Evolutionary conservation across 2,888 invertebrate genomes (phyloP).

Genomic region (Nephrotoma appendiculata): DNA sequence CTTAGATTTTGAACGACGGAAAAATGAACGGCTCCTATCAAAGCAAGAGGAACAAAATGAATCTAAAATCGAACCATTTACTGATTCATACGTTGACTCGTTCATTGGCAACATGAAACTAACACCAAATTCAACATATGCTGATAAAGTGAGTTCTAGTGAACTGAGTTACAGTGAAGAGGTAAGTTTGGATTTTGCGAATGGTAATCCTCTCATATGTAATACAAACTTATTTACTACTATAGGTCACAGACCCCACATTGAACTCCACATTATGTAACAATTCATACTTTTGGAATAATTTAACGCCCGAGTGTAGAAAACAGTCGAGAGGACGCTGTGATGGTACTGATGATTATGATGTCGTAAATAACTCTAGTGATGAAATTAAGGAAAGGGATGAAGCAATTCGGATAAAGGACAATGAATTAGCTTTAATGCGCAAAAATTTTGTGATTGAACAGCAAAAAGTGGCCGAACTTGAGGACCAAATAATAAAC

Average conservation of each 20-base stretch:
- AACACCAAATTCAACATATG: background rate
- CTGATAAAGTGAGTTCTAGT: background rate
- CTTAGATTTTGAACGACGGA: slow-evolving; percentile 42
- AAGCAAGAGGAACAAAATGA: slow-evolving; percentile 15
- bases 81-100: background rate
- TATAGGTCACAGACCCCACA: background rate
- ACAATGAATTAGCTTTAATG: background rate
- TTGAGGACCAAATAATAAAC: slow-evolving; percentile 61
- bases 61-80: background rate
- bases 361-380: slow-evolving; percentile 8
- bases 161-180: background rate
- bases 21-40: slow-evolving; percentile 34
- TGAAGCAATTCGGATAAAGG: background rate
- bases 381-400: slow-evolving; percentile 5
- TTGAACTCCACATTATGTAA: background rate
- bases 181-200: background rate
- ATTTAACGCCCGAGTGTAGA: background rate
- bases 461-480: slow-evolving; percentile 54
- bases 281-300: background rate
- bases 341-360: slow-evolving; percentile 6
- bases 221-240: background rate
- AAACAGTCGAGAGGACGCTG: background rate
- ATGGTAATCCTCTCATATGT: background rate
- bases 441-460: slow-evolving; percentile 41
- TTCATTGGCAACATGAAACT: background rate